Evolutionary conservation across 2,113 vertebrate genomes (phyloP).

Genomic region (Egretta garzetta): DNA sequence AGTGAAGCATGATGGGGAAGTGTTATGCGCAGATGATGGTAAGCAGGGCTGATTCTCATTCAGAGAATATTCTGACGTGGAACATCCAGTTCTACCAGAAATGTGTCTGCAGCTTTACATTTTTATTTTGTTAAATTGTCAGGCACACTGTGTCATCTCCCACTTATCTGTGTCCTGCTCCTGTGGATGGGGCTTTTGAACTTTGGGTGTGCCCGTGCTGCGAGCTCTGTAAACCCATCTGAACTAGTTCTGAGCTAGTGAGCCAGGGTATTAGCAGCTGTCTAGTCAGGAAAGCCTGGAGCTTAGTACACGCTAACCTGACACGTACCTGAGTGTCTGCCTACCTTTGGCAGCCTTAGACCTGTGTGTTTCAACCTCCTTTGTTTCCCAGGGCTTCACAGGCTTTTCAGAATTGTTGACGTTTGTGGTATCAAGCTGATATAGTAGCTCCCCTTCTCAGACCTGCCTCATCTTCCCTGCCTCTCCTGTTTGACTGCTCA

Average conservation of each 20-base stretch:
- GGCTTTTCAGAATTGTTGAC: not conserved
- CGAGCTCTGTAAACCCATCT: not conserved
- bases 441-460: not conserved
- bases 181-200: not conserved
- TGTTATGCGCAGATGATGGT: not conserved
- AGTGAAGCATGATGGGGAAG: not conserved
- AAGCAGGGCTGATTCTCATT: not conserved
- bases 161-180: not conserved
- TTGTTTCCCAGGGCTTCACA: not conserved
- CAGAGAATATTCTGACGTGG: not conserved
- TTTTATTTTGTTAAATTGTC: not conserved
- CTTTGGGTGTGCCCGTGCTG: not conserved
- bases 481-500: not conserved
- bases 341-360: not conserved
- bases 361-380: not conserved
- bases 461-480: not conserved
- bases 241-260: not conserved
- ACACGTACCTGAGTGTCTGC: not conserved
- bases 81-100: not conserved
- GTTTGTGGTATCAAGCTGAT: not conserved
- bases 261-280: not conserved
- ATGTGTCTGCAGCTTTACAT: not conserved
- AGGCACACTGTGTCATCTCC: not conserved
- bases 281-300: not conserved
- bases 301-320: not conserved